These are phyloP conservation scores for Rhinophrynus dorsalis DNA, from an alignment of 2,797 vertebrate genomes.

Conservation along the genomic window DNA sequence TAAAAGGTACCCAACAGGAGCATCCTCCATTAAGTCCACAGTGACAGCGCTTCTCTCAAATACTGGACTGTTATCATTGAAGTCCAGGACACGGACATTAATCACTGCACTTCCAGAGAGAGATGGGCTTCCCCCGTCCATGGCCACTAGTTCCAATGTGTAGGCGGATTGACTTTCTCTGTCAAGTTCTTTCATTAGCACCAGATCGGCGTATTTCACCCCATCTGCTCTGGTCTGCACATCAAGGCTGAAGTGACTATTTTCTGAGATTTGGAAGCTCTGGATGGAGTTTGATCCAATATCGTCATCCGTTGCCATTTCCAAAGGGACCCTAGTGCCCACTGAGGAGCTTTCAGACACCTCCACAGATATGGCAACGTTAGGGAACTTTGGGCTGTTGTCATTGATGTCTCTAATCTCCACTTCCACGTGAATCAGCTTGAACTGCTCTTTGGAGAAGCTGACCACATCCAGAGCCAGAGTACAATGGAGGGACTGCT, in stretches of 20 bases:
- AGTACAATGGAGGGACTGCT: conserved; percentile 64
- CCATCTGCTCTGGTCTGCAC: conserved; percentile 88
- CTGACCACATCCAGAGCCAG: conserved; percentile 73
- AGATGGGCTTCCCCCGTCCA: conserved; percentile 68
- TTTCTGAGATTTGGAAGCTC: conserved; percentile 84
- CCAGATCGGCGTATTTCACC: conserved; percentile 89
- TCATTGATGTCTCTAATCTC: conserved; percentile 80
- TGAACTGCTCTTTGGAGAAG: conserved; percentile 72
- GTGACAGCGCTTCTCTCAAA: conserved; percentile 76
- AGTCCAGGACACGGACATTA: conserved; percentile 70
- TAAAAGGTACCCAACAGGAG: conserved; percentile 69
- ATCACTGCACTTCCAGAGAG: conserved; percentile 66
- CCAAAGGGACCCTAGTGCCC: conserved; percentile 67
- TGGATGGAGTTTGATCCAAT: conserved; percentile 81
- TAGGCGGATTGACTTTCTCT: conserved; percentile 83
- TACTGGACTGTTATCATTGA: conserved; percentile 77
- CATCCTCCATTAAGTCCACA: conserved; percentile 83
- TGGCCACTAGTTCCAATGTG: conserved; percentile 65
- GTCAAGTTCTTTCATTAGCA: conserved; percentile 89
- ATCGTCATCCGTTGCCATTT: conserved; percentile 71
- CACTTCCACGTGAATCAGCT: conserved; percentile 77
- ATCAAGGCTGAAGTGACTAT: conserved; percentile 88
- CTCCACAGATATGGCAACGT: conserved; percentile 67
- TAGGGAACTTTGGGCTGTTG: conserved; percentile 67
- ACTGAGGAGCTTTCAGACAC: conserved; percentile 68